phyloP scores from a whole-genome alignment of 2,113 vertebrate genomes.

The Lagenorhynchus albirostris region DNA sequence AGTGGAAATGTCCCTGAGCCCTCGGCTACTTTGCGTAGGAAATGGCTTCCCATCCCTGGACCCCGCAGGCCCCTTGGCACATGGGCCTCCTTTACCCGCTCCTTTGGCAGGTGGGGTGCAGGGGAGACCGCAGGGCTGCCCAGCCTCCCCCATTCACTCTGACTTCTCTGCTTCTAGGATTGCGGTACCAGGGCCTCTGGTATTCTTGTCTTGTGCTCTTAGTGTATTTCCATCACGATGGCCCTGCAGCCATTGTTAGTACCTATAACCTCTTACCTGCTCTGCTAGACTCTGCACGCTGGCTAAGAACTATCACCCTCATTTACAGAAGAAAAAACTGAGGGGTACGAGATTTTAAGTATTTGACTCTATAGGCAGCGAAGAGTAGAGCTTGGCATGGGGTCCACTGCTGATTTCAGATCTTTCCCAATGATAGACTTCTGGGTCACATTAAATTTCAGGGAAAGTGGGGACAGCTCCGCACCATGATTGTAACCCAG shows the following conservation, averaged over 20 bases:
- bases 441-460: rapidly evolving
- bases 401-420: rapidly evolving
- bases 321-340: background rate
- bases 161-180: background rate
- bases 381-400: rapidly evolving
- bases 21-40: background rate
- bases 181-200: rapidly evolving
- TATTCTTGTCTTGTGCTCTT: rapidly evolving
- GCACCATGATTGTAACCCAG: rapidly evolving
- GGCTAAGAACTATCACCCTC: rapidly evolving
- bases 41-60: background rate
- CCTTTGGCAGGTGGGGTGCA: background rate
- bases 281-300: background rate
- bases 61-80: rapidly evolving
- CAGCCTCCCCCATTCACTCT: background rate
- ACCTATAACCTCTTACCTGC: rapidly evolving
- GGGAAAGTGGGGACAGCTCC: background rate
- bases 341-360: background rate
- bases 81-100: rapidly evolving
- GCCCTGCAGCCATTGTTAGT: rapidly evolving
- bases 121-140: rapidly evolving
- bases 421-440: rapidly evolving
- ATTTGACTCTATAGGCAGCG: background rate
- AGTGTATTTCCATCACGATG: rapidly evolving
- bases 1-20: rapidly evolving